Conservation (phyloP, 2,113 vertebrate species). For the Ceyx cyanopectus region DNA sequence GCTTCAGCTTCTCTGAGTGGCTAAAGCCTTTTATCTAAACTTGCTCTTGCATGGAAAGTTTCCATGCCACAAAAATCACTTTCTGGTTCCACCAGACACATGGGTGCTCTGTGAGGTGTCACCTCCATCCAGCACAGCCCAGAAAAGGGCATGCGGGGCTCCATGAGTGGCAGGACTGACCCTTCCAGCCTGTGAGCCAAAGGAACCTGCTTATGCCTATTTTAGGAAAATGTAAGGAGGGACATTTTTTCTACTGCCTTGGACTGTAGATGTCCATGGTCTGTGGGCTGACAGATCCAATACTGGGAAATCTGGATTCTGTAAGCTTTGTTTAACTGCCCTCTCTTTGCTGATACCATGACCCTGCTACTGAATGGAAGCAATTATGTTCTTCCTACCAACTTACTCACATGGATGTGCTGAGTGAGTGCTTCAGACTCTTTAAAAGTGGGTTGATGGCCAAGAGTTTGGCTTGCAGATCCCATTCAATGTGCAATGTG, state of each 20-base stretch:
- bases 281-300: not conserved
- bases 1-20: not conserved
- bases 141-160: not conserved
- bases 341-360: not conserved
- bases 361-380: not conserved
- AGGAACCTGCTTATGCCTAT: not conserved
- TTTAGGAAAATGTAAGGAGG: not conserved
- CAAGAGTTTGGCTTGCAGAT: not conserved
- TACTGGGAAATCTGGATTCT: rapidly evolving
- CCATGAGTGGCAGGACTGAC: not conserved
- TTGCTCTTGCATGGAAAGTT: not conserved
- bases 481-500: not conserved
- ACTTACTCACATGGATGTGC: too few species aligned
- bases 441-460: not conserved
- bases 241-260: not conserved
- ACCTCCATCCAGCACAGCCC: not conserved
- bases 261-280: not conserved
- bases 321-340: not conserved
- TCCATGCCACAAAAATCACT: not conserved
- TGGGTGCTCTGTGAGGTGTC: not conserved
- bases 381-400: not conserved
- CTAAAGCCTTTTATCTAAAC: not conserved
- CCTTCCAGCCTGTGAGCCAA: not conserved
- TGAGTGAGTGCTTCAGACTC: not conserved
- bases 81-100: not conserved